Evolutionary conservation across 1,140 invertebrate species (phyloP).

Genomic region (Cataglyphis hispanica): DNA sequence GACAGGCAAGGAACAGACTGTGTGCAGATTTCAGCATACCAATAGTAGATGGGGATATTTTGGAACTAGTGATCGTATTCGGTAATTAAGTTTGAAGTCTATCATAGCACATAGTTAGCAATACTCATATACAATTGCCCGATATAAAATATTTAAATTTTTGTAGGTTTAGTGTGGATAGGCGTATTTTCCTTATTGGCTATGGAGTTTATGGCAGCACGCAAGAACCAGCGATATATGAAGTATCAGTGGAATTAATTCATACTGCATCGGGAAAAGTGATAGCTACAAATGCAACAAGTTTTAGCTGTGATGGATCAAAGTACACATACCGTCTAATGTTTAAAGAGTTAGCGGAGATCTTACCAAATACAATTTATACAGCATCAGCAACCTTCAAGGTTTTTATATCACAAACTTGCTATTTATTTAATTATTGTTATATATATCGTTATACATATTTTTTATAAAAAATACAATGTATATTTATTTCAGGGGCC

Average conservation of each 20-base stretch:
- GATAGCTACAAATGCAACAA: slow-evolving; percentile 92
- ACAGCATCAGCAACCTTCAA: slow-evolving; percentile 94
- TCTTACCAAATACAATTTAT: slow-evolving; percentile 93
- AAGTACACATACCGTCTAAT: slow-evolving; percentile 94
- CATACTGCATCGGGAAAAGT: slow-evolving; percentile 92
- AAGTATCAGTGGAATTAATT: slow-evolving; percentile 93
- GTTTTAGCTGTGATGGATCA: slow-evolving; percentile 93
- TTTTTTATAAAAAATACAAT: slow-evolving; percentile 20
- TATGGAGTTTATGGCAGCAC: slow-evolving; percentile 96
- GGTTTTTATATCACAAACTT: slow-evolving; percentile 84
- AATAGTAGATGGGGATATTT: slow-evolving; percentile 95
- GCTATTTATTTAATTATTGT: slow-evolving; percentile 4
- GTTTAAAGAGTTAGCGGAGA: slow-evolving; percentile 96
- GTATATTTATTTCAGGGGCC: slow-evolving; percentile 89
- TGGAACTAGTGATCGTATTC: slow-evolving; percentile 94
- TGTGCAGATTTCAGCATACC: slow-evolving; percentile 93
- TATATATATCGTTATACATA: not conserved
- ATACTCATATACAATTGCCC: not conserved
- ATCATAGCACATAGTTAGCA: not conserved
- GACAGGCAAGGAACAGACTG: slow-evolving; percentile 94
- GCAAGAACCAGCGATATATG: slow-evolving; percentile 93
- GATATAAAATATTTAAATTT: slow-evolving; percentile 48
- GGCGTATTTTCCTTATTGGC: slow-evolving; percentile 94
- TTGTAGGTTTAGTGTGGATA: slow-evolving; percentile 93
- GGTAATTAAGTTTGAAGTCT: slow-evolving; percentile 83